phyloP scores from a whole-genome alignment of 1,140 invertebrate genomes.

The Eubasilissa regina region DNA sequence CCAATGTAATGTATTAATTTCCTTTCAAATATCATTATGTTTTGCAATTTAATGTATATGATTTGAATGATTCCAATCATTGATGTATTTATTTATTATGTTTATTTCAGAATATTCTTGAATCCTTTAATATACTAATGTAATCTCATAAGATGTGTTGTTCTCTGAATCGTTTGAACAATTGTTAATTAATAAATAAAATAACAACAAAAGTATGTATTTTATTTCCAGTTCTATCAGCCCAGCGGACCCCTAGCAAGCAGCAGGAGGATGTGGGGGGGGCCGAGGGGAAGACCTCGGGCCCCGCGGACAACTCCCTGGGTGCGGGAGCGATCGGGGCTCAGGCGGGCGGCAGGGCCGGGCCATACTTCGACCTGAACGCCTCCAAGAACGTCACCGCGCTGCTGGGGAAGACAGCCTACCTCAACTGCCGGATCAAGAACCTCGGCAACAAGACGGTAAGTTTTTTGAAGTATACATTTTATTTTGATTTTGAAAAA shows the following conservation, averaged over 20 bases:
- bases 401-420: slow-evolving; percentile 83
- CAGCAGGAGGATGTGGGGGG: slow-evolving; percentile 40
- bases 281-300: slow-evolving; percentile 40
- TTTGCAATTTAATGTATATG: too few relatives aligned
- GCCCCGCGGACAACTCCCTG: slow-evolving; percentile 50
- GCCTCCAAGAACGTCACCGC: slow-evolving; percentile 83
- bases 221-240: slow-evolving; percentile 55
- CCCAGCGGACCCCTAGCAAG: slow-evolving; percentile 58
- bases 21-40: too few relatives aligned
- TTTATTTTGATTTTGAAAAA: too few relatives aligned
- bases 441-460: slow-evolving; percentile 87
- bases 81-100: too few relatives aligned
- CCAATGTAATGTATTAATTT: too few relatives aligned
- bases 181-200: too few relatives aligned
- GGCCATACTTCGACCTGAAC: slow-evolving; percentile 77
- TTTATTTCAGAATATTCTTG: too few relatives aligned
- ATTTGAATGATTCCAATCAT: too few relatives aligned
- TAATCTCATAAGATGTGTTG: too few relatives aligned
- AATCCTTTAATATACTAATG: too few relatives aligned
- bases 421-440: slow-evolving; percentile 84
- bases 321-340: slow-evolving; percentile 43
- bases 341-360: slow-evolving; percentile 62
- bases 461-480: slow-evolving; percentile 66
- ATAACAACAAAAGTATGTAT: too few relatives aligned
- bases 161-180: too few relatives aligned